Evolutionary conservation across 2,113 vertebrate genomes (phyloP).

Genomic region (Zapornia atra): DNA sequence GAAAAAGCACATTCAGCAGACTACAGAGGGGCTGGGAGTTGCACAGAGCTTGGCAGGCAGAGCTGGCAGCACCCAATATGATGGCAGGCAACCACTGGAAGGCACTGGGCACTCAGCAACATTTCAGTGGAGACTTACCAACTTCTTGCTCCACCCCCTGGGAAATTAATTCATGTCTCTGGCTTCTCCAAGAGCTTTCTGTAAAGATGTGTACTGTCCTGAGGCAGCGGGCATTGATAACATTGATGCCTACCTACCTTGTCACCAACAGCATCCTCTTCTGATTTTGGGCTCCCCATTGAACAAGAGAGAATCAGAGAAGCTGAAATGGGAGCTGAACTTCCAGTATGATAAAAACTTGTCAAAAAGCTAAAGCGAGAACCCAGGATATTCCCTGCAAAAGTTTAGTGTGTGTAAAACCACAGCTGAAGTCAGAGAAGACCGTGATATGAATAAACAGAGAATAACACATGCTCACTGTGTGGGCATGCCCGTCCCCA

Average conservation of each 20-base stretch:
- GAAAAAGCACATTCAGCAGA: neutral
- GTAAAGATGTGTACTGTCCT: neutral
- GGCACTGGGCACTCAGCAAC: neutral
- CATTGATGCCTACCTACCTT: neutral
- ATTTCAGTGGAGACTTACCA: neutral
- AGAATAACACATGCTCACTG: neutral
- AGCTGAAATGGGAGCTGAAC: neutral
- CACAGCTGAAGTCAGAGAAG: neutral
- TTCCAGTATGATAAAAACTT: neutral
- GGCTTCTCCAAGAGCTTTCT: neutral
- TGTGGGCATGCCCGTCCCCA: neutral
- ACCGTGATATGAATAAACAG: neutral
- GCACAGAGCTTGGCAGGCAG: neutral
- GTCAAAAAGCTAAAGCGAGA: neutral
- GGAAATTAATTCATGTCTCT: neutral
- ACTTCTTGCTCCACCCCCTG: neutral
- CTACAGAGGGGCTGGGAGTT: neutral
- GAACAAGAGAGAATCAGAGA: neutral
- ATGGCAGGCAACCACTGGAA: neutral
- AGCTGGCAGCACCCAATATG: neutral
- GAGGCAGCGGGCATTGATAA: neutral
- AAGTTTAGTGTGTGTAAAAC: neutral
- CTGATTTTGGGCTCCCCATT: neutral
- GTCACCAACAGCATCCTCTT: neutral
- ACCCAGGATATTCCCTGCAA: neutral